Percentiles rank a stretch among this genome's conserved stretches.
Evolutionary conservation across 2,113 vertebrate genomes (phyloP).

Genomic region (Phalacrocorax brasilianus): DNA sequence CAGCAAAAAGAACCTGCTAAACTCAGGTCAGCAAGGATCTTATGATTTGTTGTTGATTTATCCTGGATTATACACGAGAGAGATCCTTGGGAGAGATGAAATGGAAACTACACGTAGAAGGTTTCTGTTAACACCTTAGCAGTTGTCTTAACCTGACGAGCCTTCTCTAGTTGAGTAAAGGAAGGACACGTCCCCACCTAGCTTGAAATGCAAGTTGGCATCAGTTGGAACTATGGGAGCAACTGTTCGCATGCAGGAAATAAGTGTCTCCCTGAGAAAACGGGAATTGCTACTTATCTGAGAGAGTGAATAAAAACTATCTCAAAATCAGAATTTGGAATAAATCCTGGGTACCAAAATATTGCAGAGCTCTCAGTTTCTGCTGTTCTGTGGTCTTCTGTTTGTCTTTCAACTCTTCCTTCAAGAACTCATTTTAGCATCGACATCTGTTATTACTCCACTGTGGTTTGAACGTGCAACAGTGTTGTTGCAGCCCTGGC

Average conservation of each 20-base stretch:
- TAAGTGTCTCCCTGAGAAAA: background rate
- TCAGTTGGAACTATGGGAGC: background rate
- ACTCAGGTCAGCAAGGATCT: background rate
- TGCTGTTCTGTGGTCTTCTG: background rate
- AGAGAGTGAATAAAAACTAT: background rate
- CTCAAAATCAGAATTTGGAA: background rate
- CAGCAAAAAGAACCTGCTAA: background rate
- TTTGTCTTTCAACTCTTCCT: background rate
- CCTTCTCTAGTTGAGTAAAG: background rate
- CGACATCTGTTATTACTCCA: background rate
- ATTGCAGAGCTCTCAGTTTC: background rate
- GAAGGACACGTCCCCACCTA: rapidly evolving
- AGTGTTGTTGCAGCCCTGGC: background rate
- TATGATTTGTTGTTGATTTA: background rate
- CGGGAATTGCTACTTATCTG: background rate
- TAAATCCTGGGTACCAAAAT: background rate
- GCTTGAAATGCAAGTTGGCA: background rate
- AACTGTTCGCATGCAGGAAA: background rate
- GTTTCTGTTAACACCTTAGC: background rate
- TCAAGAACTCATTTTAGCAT: background rate
- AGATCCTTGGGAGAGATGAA: background rate
- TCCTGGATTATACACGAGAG: background rate
- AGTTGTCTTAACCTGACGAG: background rate
- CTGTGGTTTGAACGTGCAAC: background rate
- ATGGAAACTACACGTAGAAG: background rate